These are phyloP conservation scores for Microtus richardsoni DNA, from an alignment of 2,113 vertebrate genomes.

Conservation along the genomic window DNA sequence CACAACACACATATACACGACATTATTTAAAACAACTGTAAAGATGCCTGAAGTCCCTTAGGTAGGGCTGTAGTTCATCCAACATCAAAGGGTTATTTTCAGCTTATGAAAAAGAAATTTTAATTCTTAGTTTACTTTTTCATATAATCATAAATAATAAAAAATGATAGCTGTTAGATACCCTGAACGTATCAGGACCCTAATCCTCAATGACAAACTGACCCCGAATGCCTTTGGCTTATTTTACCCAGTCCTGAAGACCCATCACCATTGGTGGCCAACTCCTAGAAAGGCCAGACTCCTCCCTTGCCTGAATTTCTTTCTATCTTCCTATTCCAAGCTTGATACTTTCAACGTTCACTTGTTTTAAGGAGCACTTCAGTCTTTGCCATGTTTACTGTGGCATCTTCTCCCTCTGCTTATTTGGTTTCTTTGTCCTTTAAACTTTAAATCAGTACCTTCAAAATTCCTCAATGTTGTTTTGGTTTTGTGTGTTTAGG, in stretches of 20 bases:
- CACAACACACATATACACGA: neutral
- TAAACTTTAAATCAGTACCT: slow-evolving; percentile 20
- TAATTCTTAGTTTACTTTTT: slow-evolving; percentile 28
- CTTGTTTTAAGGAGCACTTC: neutral
- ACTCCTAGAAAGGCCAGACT: neutral
- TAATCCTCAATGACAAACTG: neutral
- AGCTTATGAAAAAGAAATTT: neutral
- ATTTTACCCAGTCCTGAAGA: slow-evolving; percentile 43
- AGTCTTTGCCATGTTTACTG: neutral
- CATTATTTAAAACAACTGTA: neutral
- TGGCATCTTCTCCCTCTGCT: neutral
- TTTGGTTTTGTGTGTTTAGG: neutral
- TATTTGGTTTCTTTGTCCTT: slow-evolving; percentile 32
- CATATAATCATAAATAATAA: slow-evolving; percentile 7
- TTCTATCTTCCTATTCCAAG: neutral
- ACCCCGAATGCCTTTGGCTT: neutral
- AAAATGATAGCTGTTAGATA: neutral
- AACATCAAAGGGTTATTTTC: slow-evolving; percentile 40
- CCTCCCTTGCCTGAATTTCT: neutral
- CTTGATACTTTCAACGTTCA: neutral
- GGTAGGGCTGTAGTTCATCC: neutral
- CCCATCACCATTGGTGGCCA: neutral
- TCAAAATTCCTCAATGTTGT: neutral
- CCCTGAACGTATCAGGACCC: neutral
- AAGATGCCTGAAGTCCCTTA: neutral